These are phyloP conservation scores for Nowickia ferox DNA, from an alignment of 2,888 invertebrate genomes.

Conservation along the genomic window DNA sequence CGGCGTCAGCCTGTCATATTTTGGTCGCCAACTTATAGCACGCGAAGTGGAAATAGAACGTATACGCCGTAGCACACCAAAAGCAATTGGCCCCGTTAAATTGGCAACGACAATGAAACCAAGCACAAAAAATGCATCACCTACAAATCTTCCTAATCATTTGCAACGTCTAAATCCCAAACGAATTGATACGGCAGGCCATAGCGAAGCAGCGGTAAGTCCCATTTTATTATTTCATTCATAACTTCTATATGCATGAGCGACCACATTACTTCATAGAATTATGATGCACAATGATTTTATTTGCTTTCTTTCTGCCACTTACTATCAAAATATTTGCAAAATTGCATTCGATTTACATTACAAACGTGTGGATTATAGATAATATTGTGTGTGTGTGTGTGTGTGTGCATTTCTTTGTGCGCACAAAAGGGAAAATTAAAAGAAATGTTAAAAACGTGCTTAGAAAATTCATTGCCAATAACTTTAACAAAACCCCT, in stretches of 20 bases:
- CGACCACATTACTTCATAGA: slow-evolving; percentile 19
- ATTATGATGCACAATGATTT: slow-evolving; percentile 26
- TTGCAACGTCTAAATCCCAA: slow-evolving; percentile 88
- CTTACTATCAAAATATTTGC: slow-evolving; percentile 53
- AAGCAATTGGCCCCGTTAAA: slow-evolving; percentile 62
- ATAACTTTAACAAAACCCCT: background rate
- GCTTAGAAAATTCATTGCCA: slow-evolving; percentile 48
- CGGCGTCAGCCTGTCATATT: slow-evolving; percentile 85
- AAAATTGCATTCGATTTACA: slow-evolving; percentile 74
- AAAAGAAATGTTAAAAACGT: slow-evolving; percentile 48
- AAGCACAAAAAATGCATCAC: slow-evolving; percentile 35
- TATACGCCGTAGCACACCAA: slow-evolving; percentile 85
- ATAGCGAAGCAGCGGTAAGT: slow-evolving; percentile 78
- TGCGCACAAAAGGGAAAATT: slow-evolving; percentile 53
- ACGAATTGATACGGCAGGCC: slow-evolving; percentile 80
- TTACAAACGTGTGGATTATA: slow-evolving; percentile 65
- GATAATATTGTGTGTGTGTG: background rate
- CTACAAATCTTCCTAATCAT: slow-evolving; percentile 86
- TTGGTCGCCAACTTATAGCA: slow-evolving; percentile 91
- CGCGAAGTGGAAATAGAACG: slow-evolving; percentile 92
- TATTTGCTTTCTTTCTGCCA: slow-evolving; percentile 72
- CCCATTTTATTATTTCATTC: slow-evolving; percentile 43
- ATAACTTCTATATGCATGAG: slow-evolving; percentile 53
- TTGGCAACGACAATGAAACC: slow-evolving; percentile 63
- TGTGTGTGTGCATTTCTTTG: slow-evolving; percentile 48